Evolutionary conservation across 1,140 invertebrate species (phyloP), one percentile per base, ranked within the genome.

Genomic region (Aphis gossypii): DNA sequence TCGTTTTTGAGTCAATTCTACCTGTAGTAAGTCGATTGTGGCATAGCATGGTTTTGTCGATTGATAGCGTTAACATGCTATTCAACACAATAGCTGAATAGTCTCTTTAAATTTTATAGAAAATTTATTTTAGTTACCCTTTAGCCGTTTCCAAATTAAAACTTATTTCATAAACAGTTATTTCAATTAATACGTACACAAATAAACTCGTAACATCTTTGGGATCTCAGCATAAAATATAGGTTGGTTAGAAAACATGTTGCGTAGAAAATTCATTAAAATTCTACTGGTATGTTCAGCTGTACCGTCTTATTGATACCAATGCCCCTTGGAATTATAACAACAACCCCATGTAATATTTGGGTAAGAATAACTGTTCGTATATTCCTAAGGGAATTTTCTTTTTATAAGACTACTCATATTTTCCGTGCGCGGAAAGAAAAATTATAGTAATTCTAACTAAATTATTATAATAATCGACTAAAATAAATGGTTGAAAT

Each of bases 251-350:
- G 44, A 48, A 87, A 87, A 87, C 86, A 51, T 48, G 86, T 87
- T 87, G 84, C 44, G 84, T 87, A 48, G 86, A 48, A 87, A 87
- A 87, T 87, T n/a, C 86, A 87, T 87, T 87, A 48, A 87, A 87
- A 87, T 87, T 87, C 86, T 48, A 30, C 46, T 8, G 86, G 86
- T 48, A 46, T n/a, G 46, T 87, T 51, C n/a, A 48, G 30, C 18
- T 38, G 86, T 14, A 3, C 11, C 86, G 44, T 35, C 18, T 87
- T 87, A n/a, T 87, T 87, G 86, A 87, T 87, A 87, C 18, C 46
- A 48, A 87, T 48, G 30, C 46, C 86, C 46, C 48, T n/a, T 21
- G 20, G 46, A 87, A 48, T 76, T 76, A 76, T 87, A 87, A 87
- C 86, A 48, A 87, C 20, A 20, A n/a, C 18, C 30, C 46, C 18